Percentiles rank a stretch among this genome's conserved stretches.
Conservation (phyloP, 2,113 vertebrate species). For the Neofelis nebulosa region DNA sequence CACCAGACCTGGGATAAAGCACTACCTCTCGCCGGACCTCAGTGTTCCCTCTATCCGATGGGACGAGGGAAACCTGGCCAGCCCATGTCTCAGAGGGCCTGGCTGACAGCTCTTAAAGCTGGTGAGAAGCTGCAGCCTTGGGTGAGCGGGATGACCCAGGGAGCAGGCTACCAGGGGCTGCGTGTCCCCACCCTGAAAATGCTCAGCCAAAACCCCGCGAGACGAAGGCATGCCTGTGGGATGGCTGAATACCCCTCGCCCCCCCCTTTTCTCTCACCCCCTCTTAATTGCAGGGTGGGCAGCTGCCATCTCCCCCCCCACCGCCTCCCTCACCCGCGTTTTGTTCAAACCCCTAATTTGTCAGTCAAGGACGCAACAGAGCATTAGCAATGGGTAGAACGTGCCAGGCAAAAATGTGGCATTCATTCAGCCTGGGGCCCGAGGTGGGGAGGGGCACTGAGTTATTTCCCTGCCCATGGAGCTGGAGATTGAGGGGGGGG, state of each 20-base stretch:
- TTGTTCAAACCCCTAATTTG: constrained; percentile 78
- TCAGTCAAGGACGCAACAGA: constrained; percentile 70
- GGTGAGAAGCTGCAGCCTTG: background rate
- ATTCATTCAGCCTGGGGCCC: background rate
- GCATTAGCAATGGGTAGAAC: constrained; percentile 49
- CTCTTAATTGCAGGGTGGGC: constrained; percentile 72
- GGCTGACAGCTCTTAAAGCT: background rate
- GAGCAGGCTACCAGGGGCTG: background rate
- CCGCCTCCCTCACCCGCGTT: background rate
- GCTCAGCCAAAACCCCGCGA: background rate
- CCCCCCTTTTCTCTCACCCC: background rate
- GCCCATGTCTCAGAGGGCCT: background rate
- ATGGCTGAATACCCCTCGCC: background rate
- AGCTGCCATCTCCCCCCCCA: constrained; percentile 37
- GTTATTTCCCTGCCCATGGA: constrained; percentile 1
- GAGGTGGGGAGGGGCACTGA: background rate
- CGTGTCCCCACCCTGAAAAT: background rate
- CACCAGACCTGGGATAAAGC: background rate
- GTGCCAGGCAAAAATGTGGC: background rate
- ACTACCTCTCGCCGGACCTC: background rate
- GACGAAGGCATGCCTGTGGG: background rate
- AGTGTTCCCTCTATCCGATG: background rate
- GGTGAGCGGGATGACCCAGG: background rate
- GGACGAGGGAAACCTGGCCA: background rate
- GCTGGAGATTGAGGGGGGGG: background rate